Conservation (phyloP, 2,888 invertebrate species). For the Andrena bucephala region DNA sequence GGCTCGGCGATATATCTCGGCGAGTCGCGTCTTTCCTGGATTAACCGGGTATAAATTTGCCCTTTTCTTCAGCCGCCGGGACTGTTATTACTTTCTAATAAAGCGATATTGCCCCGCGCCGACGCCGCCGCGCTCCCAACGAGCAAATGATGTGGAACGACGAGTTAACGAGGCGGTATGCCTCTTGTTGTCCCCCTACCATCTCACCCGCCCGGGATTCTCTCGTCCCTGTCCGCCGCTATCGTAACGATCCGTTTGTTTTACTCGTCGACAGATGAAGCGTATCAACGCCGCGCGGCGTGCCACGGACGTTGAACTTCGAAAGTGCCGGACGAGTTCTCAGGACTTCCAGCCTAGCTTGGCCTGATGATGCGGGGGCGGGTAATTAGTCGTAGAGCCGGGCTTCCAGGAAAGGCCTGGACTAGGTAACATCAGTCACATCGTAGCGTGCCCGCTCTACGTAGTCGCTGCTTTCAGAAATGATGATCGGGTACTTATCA, state of each 20-base stretch:
- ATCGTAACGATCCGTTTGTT: conserved; percentile 69
- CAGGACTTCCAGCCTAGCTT: neutral
- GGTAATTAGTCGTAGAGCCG: neutral
- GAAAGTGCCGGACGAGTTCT: conserved; percentile 24
- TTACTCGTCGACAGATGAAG: conserved; percentile 54
- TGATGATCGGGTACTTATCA: conserved; percentile 30
- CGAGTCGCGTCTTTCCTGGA: conserved; percentile 56
- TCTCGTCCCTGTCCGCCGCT: conserved; percentile 53
- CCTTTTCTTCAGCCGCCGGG: conserved; percentile 64
- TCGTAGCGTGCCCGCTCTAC: neutral
- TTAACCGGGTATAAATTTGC: conserved; percentile 70
- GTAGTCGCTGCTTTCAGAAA: neutral
- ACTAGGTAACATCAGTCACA: conserved; percentile 10
- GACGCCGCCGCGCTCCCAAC: conserved; percentile 54
- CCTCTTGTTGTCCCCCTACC: conserved; percentile 57
- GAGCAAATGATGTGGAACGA: conserved; percentile 77
- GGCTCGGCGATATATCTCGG: conserved; percentile 66
- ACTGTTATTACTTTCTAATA: conserved; percentile 80
- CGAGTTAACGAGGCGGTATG: conserved; percentile 75
- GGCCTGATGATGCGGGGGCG: conserved; percentile 2
- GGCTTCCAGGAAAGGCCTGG: neutral
- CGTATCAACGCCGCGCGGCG: conserved; percentile 40
- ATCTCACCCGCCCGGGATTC: conserved; percentile 47
- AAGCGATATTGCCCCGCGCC: conserved; percentile 74
- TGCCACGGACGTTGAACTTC: conserved; percentile 26